Evolutionary conservation across 2,113 vertebrate species (phyloP).

Genomic region (Glareola pratincola): DNA sequence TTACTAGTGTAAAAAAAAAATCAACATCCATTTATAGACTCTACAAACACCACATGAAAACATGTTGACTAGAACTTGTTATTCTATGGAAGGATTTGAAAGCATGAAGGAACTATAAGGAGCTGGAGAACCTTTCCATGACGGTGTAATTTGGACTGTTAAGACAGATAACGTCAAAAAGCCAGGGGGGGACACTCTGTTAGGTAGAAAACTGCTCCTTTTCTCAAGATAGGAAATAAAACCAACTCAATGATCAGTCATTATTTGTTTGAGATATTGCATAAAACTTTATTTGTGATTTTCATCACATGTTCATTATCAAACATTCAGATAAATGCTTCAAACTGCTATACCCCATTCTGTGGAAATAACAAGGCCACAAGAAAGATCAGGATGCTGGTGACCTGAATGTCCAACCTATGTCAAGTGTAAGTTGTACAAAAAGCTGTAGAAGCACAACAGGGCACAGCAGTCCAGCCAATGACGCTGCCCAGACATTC

Average conservation of each 20-base stretch:
- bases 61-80: neutral
- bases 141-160: neutral
- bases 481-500: neutral
- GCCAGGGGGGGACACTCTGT: neutral
- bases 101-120: neutral
- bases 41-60: neutral
- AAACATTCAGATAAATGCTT: neutral
- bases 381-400: neutral
- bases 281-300: neutral
- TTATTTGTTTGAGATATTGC: neutral
- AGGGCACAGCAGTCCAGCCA: neutral
- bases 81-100: neutral
- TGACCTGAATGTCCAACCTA: neutral
- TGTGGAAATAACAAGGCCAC: neutral
- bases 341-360: neutral
- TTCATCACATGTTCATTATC: neutral
- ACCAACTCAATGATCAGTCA: neutral
- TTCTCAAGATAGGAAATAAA: neutral
- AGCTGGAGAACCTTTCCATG: neutral
- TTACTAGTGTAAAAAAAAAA: neutral
- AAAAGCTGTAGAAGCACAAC: neutral
- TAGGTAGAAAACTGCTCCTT: neutral
- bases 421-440: fast-evolving
- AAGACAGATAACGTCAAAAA: neutral
- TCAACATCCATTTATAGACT: neutral